Percentiles rank a stretch among this genome's conserved stretches.
Evolutionary conservation across 2,113 vertebrate species (phyloP).

Genomic region (Acinonyx jubatus): DNA sequence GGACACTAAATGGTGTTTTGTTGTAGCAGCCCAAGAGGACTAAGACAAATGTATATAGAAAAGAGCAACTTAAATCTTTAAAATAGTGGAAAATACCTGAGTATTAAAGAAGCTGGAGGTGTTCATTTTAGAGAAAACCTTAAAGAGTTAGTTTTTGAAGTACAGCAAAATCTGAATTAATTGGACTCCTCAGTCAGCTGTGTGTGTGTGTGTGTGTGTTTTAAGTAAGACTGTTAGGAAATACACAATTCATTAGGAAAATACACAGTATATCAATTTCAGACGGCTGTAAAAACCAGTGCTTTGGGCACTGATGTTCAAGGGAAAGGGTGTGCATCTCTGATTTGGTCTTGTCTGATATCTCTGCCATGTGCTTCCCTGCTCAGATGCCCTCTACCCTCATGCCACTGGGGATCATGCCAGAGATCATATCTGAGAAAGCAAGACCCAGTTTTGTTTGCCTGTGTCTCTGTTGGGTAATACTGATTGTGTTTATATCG

Average conservation of each 20-base stretch:
- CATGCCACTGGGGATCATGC: neutral
- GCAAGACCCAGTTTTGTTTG: neutral
- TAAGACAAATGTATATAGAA: neutral
- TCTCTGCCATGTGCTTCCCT: neutral
- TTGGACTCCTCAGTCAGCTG: neutral
- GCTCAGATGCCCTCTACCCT: neutral
- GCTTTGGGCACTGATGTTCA: neutral
- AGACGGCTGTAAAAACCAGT: neutral
- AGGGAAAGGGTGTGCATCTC: neutral
- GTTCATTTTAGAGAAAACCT: conserved; percentile 7
- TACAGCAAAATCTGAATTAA: neutral
- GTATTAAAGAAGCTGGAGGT: neutral
- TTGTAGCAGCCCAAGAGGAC: neutral
- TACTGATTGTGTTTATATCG: neutral
- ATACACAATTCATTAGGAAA: neutral
- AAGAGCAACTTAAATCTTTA: neutral
- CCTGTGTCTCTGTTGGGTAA: too few relatives aligned
- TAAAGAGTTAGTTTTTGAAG: neutral
- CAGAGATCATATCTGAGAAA: neutral
- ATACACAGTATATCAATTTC: neutral
- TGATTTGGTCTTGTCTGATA: neutral
- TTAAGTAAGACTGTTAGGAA: neutral
- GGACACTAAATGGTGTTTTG: neutral
- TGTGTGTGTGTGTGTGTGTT: neutral
- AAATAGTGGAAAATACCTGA: neutral